Percentiles rank a stretch among this genome's conserved stretches.
Conservation (phyloP, 1,140 invertebrate species). For the Euschistus heros region DNA sequence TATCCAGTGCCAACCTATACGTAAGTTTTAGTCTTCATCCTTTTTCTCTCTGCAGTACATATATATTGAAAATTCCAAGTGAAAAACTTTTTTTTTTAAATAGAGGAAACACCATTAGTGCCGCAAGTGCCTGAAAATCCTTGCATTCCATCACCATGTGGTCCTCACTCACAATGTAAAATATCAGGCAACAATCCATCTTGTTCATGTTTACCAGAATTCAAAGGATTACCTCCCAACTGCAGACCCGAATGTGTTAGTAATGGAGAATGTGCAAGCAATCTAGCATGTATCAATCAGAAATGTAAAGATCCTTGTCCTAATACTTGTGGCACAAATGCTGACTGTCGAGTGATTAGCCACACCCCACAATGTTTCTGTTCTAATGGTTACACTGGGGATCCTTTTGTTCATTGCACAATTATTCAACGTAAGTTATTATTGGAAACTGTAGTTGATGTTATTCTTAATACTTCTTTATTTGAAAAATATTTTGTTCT, state of each 20-base stretch:
- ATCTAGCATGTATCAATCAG: slow-evolving; percentile 52
- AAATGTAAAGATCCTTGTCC: slow-evolving; percentile 59
- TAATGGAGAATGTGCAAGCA: slow-evolving; percentile 48
- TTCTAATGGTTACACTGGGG: slow-evolving; percentile 43
- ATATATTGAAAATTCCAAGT: not conserved
- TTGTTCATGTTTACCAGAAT: slow-evolving; percentile 52
- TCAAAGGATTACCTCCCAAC: slow-evolving; percentile 49
- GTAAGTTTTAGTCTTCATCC: not conserved
- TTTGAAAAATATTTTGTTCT: not conserved
- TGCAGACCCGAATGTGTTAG: slow-evolving; percentile 54
- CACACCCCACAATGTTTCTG: slow-evolving; percentile 53
- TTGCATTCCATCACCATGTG: slow-evolving; percentile 58
- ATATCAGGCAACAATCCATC: slow-evolving; percentile 46
- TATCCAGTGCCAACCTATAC: slow-evolving; percentile 54
- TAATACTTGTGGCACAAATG: slow-evolving; percentile 49
- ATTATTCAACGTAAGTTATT: slow-evolving; percentile 24
- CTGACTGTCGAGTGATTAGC: slow-evolving; percentile 53
- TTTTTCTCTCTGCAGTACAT: not conserved
- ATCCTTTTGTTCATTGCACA: slow-evolving; percentile 50
- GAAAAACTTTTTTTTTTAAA: slow-evolving; percentile 29
- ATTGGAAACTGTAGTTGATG: not conserved
- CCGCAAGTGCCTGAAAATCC: slow-evolving; percentile 38
- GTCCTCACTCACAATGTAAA: slow-evolving; percentile 55
- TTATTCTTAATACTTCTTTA: not conserved
- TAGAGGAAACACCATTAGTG: slow-evolving; percentile 20